Evolutionary conservation across 2,113 vertebrate genomes (phyloP), one percentile per base, ranked within the genome.

Genomic region (Tonatia bakeri): DNA sequence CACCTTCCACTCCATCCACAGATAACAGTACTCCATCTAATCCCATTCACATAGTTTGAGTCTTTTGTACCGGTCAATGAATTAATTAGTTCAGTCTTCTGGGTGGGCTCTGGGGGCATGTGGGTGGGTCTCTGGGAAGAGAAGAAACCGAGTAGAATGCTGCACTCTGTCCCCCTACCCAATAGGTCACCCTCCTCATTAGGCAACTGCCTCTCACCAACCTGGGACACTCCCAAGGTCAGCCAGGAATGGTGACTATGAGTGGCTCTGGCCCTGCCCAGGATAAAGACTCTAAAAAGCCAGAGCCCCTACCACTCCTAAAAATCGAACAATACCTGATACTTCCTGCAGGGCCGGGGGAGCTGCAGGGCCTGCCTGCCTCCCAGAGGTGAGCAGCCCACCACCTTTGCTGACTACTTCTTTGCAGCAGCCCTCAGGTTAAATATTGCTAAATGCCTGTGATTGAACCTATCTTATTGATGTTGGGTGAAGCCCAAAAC

Each of bases 361-460:
- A 36, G 72, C 24, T 22, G 16, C 52, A 86, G 36, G 40, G 54
- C 61, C 4, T 76, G 50, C 76, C 4, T 76, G 43, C 76, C 15
- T 94, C 61, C 2, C 8, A 4, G 36, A 90, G 79, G n/a, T 73
- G 26, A 80, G 61, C 17, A 11, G 43, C 76, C 83, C 11, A 1
- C 15, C 67, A 82, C 52, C 16, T 73, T 52, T 91, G 61, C 94
- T 80, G 69, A 90, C 77, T 77, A 45, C 31, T 50, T 61, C 69
- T 91, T 84, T n/a, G 28, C 77, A 6, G 28, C 94, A 90, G 95
- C 89, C 95, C 77, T 90, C 90, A 91, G 96, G 97, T 97, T 98
- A 98, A 98, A 98, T 97, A 98, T 96, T 97, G 87, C 97, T 97
- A 98, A 98, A 95, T 90, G 56, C 79, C 87, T 98, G 91, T 96